Conservation (phyloP, 2,888 invertebrate species). For the Agelastica alni region DNA sequence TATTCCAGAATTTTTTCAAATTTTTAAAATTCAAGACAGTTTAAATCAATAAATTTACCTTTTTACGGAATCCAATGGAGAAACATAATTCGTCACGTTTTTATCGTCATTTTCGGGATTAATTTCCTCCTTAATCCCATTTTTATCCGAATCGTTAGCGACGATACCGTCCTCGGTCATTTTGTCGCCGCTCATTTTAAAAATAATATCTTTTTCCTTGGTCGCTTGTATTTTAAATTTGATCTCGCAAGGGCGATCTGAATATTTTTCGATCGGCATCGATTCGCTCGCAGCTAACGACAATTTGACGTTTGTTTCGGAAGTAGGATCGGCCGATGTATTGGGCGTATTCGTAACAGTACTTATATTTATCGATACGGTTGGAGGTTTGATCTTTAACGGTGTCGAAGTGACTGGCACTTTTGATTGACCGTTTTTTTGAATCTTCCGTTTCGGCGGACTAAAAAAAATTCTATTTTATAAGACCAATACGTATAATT, state of each 20-base stretch:
- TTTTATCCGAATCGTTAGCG: conserved; percentile 4
- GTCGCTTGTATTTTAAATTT: neutral
- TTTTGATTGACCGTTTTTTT: neutral
- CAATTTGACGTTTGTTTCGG: too few species aligned
- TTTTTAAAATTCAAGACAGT: too few species aligned
- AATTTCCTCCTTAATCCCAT: neutral
- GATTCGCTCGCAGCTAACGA: too few species aligned
- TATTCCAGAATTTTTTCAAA: too few species aligned
- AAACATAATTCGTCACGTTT: conserved; percentile 47
- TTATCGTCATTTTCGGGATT: conserved; percentile 3
- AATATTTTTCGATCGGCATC: too few species aligned
- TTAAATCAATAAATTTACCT: too few species aligned
- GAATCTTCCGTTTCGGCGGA: neutral
- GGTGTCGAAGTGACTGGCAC: conserved; percentile 22
- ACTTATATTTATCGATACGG: conserved; percentile 10
- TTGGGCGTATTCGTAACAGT: conserved; percentile 2
- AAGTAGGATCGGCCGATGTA: too few species aligned
- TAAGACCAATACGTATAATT: too few species aligned
- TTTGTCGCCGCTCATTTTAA: neutral
- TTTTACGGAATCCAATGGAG: conserved; percentile 48
- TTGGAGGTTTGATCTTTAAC: conserved; percentile 3
- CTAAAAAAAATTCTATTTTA: too few species aligned
- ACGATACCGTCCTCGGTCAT: too few species aligned
- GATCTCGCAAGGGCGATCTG: too few species aligned
- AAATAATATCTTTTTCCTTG: conserved; percentile 2